These are phyloP conservation scores for Cryptoblepharus egeriae DNA, from an alignment of 2,797 vertebrate species.

Conservation along the genomic window DNA sequence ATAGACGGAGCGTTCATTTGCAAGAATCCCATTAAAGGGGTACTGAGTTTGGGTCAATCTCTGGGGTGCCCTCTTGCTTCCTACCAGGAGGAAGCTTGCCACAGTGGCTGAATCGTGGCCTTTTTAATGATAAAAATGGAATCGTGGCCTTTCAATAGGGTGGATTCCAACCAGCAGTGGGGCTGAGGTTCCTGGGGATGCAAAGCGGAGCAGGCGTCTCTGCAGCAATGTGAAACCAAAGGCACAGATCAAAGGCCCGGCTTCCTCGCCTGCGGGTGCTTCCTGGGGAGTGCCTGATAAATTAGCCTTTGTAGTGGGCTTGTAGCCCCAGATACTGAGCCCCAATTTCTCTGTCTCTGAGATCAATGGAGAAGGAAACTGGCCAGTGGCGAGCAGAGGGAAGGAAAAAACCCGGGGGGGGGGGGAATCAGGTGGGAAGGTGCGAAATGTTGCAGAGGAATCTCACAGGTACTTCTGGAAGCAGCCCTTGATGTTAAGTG, in stretches of 20 bases:
- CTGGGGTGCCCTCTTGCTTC: no score
- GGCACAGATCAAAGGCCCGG: background rate
- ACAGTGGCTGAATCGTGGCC: background rate
- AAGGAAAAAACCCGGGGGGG: no score
- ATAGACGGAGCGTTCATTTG: no score
- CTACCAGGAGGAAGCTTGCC: background rate
- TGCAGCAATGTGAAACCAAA: background rate
- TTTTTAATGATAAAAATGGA: no score
- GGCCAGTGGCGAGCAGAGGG: background rate
- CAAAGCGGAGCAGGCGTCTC: background rate
- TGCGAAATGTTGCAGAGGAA: no score
- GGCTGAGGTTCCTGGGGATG: no score
- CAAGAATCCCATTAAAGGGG: no score
- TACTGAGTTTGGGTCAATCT: no score
- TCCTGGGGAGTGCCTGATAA: slow-evolving; percentile 17
- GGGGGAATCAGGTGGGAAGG: no score
- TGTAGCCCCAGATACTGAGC: slow-evolving; percentile 21
- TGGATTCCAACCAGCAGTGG: background rate
- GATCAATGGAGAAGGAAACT: background rate
- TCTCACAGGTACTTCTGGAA: no score
- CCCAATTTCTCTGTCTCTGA: background rate
- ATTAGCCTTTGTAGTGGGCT: background rate
- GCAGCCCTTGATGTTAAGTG: no score
- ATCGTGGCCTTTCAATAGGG: no score
- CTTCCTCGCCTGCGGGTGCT: background rate